Evolutionary conservation across 2,113 vertebrate genomes (phyloP), one percentile per base, ranked within the genome.

Genomic region (Salvator merianae): DNA sequence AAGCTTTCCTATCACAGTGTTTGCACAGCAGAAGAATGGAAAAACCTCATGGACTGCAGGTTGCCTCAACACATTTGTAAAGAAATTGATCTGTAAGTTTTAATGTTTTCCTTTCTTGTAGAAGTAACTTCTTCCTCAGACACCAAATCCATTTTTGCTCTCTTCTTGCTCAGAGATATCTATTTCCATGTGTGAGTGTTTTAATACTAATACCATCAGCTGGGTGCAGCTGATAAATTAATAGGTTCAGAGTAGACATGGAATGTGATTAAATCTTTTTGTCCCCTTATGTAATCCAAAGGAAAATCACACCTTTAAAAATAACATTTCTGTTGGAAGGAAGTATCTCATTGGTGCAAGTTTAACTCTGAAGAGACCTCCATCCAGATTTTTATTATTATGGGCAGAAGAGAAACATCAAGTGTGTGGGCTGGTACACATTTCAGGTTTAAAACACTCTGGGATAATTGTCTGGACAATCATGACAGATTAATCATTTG

Each of bases 1-100:
- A 99, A 99, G 87, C 96, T 99, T 66, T 99, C 99, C 14, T 99
- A 99, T 90, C 99, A 99, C 88, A 99, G 98, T 94, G 97, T 99
- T 89, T 99, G 99, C 90, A 98, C 99, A 3, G 96, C 97, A 0
- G 99, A 99, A 89, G 99, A 99, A 93, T 99, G 97, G 97, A 98
- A 98, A 93, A 97, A 96, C 87, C 98, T 99, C 73, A 97, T 97
- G 93, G 95, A 92, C 79, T 97, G 98, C 93, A 96, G 91, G 79
- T 97, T 99, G 70, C 97, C 98, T 7, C 43, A 91, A 22, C 96
- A 96, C 55, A 96, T 99, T 90, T 98, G 97, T 95, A 98, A 97
- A 94, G 99, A 99, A 89, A 97, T 99, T 18, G 98, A 99, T 91
- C 90, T 96, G 99, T 99, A 94, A 94, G 96, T 85, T 0, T 76